A percentile compares a stretch with the other conserved stretches of the same genome.
Evolutionary conservation across 2,113 vertebrate species (phyloP).

Genomic region (Isichthys henryi): DNA sequence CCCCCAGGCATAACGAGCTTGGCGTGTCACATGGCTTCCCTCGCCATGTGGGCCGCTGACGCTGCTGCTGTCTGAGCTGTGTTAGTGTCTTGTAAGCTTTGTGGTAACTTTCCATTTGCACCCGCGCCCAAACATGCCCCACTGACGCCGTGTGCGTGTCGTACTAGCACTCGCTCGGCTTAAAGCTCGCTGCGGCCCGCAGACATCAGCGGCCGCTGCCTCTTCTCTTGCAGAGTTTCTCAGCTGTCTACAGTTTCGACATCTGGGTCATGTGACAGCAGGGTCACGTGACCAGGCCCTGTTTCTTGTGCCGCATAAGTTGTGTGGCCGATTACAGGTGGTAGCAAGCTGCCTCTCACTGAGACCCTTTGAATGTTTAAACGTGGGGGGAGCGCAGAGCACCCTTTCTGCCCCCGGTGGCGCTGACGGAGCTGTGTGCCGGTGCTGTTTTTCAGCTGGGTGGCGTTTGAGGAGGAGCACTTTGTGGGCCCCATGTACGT

Average conservation of each 20-base stretch:
- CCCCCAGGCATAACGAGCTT: neutral
- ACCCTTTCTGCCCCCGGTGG: neutral
- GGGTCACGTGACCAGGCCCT: neutral
- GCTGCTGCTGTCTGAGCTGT: neutral
- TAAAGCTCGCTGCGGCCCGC: neutral
- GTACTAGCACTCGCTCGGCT: neutral
- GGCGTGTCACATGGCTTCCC: neutral
- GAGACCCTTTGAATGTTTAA: neutral
- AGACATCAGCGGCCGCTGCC: neutral
- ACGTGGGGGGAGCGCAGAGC: neutral
- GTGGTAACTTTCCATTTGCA: neutral
- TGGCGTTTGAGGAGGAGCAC: conserved; percentile 72
- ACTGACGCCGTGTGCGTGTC: neutral
- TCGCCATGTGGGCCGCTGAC: neutral
- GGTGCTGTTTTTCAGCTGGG: conserved; percentile 63
- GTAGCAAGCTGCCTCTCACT: neutral
- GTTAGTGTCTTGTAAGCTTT: neutral
- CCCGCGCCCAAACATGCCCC: neutral
- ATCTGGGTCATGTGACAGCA: neutral
- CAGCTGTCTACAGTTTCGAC: neutral
- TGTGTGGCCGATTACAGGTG: neutral
- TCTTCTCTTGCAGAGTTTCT: neutral
- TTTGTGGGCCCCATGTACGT: conserved; percentile 81
- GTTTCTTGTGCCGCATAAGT: neutral
- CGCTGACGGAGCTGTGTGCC: neutral